Conservation (phyloP, 2,113 vertebrate genomes). For the Suncus etruscus region DNA sequence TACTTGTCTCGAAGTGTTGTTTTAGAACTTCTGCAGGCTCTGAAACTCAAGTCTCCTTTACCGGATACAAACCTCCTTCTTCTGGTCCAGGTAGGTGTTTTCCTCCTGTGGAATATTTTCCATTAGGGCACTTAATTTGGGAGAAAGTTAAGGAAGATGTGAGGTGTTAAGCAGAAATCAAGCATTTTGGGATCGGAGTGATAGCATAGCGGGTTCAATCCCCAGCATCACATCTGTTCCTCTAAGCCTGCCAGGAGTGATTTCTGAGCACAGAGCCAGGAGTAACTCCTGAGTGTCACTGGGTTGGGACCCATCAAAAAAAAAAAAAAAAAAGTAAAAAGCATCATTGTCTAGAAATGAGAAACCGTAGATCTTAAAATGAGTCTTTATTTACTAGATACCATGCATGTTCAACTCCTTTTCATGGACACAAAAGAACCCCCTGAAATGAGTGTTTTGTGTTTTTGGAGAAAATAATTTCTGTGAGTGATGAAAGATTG, state of each 20-base stretch:
- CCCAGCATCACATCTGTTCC: too few relatives aligned
- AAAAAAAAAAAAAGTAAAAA: too few relatives aligned
- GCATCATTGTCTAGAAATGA: not conserved
- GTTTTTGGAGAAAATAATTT: not conserved
- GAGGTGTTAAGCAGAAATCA: not conserved
- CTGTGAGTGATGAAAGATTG: conserved; percentile 32
- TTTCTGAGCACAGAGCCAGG: too few relatives aligned
- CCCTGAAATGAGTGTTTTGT: not conserved
- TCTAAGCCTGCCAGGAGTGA: too few relatives aligned
- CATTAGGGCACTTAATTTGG: not conserved
- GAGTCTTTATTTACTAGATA: not conserved
- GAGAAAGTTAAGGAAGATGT: conserved; percentile 4
- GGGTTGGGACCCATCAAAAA: too few relatives aligned
- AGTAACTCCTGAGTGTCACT: too few relatives aligned
- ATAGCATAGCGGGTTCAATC: too few relatives aligned
- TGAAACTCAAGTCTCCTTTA: conserved; percentile 97
- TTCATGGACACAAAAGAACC: not conserved
- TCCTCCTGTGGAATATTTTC: not conserved
- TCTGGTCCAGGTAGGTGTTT: conserved; percentile 94
- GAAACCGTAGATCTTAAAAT: not conserved
- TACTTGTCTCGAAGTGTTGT: conserved; percentile 98
- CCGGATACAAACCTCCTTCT: conserved; percentile 98
- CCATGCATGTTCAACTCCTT: not conserved
- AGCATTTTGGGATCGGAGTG: not conserved
- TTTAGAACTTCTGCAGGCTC: conserved; percentile 96